Evolutionary conservation across 2,797 vertebrate genomes (phyloP), one percentile per base, ranked within the genome.

Genomic region (Nothura maculosa): DNA sequence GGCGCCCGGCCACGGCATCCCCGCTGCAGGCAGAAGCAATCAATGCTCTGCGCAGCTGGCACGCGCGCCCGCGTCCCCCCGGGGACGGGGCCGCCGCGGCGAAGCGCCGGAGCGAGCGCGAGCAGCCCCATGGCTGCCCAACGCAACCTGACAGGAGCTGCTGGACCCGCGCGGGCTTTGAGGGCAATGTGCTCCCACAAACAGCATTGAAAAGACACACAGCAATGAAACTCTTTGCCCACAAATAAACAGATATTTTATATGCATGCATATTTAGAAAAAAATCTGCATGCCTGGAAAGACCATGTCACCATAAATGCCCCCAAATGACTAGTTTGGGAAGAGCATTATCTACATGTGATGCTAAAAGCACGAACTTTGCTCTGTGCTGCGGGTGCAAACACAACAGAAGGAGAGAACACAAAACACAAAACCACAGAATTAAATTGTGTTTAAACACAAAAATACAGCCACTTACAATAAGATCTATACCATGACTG

Each of bases 1-100:
- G 97, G 97, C 96, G 97, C 95, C 96, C 97, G 98, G 98, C 98
- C 98, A 98, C 98, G 98, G 98, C 98, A 98, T 98, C 98, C 95
- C 97, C 96, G 97, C 98, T 98, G 96, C 97, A 98, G 98, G 98
- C 98, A 98, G 97, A 98, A 98, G 98, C 98, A 98, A 98, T 98
- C 98, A 98, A 98, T 98, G 98, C 97, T 97, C 89, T 52, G 96
- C 96, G 96, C 97, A 98, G 98, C 98, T 98, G 98, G 98, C 97
- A 97, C 91, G 89, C 88, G 47, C 92, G 97, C 97, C 95, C 94
- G 91, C 91, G 96, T 96, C 96, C 91, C 94, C 95, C 94, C 81
- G 93, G 96, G 97, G 94, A 97, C 92, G 94, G 89, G 87, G 91
- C 89, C 93, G 81, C 70, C 34, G 81, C 60, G 90, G 89, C 70